Evolutionary conservation across 2,888 invertebrate genomes (phyloP), one percentile per base, ranked within the genome.

Genomic region (Orthosia gracilis): DNA sequence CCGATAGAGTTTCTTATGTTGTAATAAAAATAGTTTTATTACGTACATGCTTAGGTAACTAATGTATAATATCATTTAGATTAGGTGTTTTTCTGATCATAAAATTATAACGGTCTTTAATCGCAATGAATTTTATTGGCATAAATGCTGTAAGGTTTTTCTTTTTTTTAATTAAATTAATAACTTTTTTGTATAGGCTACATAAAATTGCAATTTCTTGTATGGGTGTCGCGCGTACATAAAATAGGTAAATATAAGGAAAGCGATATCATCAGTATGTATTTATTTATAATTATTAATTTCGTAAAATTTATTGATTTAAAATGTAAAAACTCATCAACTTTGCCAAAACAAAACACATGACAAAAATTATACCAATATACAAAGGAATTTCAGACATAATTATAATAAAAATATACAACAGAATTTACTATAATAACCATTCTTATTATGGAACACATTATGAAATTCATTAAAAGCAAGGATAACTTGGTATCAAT

Each of bases 401-500:
- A 80, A 73, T 73, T 73, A 69, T 54, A 69, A 65, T 55, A 64
- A 62, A 74, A 70, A 72, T 52, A 45, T 45, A 18, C 52, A 59
- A 61, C 26, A 59, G n/a, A 72, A 74, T 76, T 69, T 55, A 21
- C 71, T 63, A 21, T 62, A 68, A 26, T 61, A 71, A 13, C 52
- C 52, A 65, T 76, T 73, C 45, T 67, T 70, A 79, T 66, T 82
- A 78, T 5, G 54, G 70, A 26, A 47, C 76, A 61, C 62, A 82
- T 84, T 57, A 82, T 57, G 58, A 79, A 84, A 86, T 86, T 86
- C 72, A 84, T 84, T 86, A 78, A 80, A 85, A 71, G 66, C 63
- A 80, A 86, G 67, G 80, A 78, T 73, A 73, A 78, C 67, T 66
- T 61, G 61, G 76, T 63, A 76, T 80, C 76, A 82, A 85, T 82